Base-by-base conservation (phyloP, 2,797 vertebrate species). In the Acanthurus tractus region DNA sequence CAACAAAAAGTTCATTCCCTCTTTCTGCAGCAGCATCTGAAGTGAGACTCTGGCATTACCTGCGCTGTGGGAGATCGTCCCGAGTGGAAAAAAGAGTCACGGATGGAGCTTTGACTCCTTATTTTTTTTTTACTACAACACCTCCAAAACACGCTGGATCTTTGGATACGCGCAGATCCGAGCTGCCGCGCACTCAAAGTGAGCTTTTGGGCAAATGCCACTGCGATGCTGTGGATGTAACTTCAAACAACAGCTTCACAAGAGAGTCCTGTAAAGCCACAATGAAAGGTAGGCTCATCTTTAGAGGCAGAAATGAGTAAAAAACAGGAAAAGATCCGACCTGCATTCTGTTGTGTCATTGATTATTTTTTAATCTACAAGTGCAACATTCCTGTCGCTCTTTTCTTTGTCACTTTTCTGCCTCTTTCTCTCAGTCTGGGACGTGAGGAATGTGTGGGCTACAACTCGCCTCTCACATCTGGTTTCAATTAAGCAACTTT, bases 401-500 rank as follows among this genome's bases (percentile, higher is more conserved):
- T 81, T 40, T 76, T 68, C 61, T 82, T 84, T 85, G 64, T 79
- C 82, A 70, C 62, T 74, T 73, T 63, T 61, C 42, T 73, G 42
- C 67, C 68, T 11, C 63, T 58, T 78, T 69, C 64, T 68, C 79
- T 71, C 76, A 23, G 65, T 46, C 59, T 63, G 63, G 79, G 87
- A 86, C 87, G 69, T 1, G 74, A 91, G 91, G 94, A 95, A 95
- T 95, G 94, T 72, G 82, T 87, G 86, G 89, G 89, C 86, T 83
- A 6, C 83, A 79, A 78, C 83, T 82, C 67, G 70, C 61, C 87
- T 84, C 88, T 73, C 20, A 96, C 97, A 99, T 99, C 97, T 99
- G 98, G 96, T 94, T 95, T 83, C 94, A 91, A 96, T 99, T 96
- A 97, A 86, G 88, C 92, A 93, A 88, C 92, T 93, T 91, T 92